Evolutionary conservation across 2,113 vertebrate genomes (phyloP).

Genomic region (Lophotis ruficrista): DNA sequence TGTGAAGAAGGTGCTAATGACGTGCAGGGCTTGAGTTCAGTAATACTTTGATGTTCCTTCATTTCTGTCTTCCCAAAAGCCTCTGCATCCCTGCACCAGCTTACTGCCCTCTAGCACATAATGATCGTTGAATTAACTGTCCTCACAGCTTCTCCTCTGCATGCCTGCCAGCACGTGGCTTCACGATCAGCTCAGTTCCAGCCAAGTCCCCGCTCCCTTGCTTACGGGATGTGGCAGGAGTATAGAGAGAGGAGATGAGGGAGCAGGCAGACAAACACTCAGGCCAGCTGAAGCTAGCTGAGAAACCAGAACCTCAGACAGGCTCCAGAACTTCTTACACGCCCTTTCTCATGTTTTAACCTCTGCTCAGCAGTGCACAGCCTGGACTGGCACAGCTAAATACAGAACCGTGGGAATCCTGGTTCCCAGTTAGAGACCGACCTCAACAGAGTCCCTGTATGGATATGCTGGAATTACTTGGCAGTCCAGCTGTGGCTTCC

Average conservation of each 20-base stretch:
- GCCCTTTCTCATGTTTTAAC: neutral
- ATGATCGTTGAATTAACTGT: neutral
- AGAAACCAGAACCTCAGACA: neutral
- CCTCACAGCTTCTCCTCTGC: neutral
- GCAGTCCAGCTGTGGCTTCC: neutral
- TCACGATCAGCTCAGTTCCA: neutral
- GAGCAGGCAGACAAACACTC: neutral
- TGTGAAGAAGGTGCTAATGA: neutral
- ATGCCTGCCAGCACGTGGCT: neutral
- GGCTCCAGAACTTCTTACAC: neutral
- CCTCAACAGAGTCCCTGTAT: neutral
- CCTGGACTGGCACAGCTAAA: constrained; percentile 27
- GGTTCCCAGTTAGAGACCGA: neutral
- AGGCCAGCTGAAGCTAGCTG: neutral
- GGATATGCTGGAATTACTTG: constrained; percentile 22
- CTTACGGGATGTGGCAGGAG: neutral
- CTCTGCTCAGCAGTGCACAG: neutral
- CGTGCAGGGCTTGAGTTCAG: neutral
- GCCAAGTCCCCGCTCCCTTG: neutral
- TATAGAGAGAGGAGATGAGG: too few relatives aligned
- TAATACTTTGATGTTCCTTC: neutral
- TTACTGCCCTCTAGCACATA: neutral
- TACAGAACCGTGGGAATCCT: constrained; percentile 51
- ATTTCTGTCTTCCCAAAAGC: neutral
- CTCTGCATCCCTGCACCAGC: neutral